Base-by-base conservation (phyloP, 2,888 invertebrate genomes). In the Stegophylla sp. region DNA sequence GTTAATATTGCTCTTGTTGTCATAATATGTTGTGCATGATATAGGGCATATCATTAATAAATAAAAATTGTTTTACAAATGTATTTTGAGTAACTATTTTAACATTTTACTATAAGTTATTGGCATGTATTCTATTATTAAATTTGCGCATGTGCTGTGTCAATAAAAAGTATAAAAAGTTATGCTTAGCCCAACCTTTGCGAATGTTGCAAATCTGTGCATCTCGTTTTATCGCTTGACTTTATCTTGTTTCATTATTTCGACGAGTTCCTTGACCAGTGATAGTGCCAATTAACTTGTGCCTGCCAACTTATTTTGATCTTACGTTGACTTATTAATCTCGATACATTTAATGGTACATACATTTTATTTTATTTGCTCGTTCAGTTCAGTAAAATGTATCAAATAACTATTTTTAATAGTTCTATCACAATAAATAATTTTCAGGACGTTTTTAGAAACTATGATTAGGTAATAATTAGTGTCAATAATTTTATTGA, bases 191-290 rank as follows among this genome's bases (percentile, higher is more conserved):
- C 7, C 23, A 12, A 45, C n/a, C 13, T 12, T 26, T 61, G 9
- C 3, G 26, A 23, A 45, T 26, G 43, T 61, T 61, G 28, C 12
- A 59, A 59, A 45, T 45, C 26, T 45, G n/a, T 59, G 7, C 43
- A 26, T 45, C 26, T 73, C 13, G 23, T 73, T 73, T 72, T 61
- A 73, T 61, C 45, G 1, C n/a, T 1, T 12, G 3, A 59, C 23
- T 59, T 26, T 12, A 72, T 43, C 23, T 45, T 7, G 26, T 45
- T 73, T 61, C 61, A 45, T 28, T 61, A 45, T n/a, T 73, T 61
- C 17, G 45, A 45, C 17, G 45, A 45, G 61, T 73, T 73, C 28
- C 43, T 73, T 61, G 28, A 73, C 61, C 15, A 61, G 28, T 45
- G 28, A 48, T 73, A 61, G 28, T 28, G 20, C 61, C 45, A 61